phyloP scores from a whole-genome alignment of 2,113 vertebrate genomes.

The Gymnogyps californianus region DNA sequence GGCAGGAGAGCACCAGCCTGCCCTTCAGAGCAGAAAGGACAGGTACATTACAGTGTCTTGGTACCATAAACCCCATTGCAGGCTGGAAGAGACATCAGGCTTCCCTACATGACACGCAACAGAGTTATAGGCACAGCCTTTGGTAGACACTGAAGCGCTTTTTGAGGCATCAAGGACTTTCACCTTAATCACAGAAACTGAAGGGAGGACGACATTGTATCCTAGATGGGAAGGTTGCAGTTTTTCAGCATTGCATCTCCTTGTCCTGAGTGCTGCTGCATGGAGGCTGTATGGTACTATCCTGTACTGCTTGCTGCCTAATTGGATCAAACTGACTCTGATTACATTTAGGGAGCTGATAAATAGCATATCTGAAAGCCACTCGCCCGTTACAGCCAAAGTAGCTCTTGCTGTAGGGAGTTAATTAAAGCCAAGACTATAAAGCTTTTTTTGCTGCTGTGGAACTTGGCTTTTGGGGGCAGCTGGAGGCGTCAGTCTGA shows the following conservation, averaged over 20 bases:
- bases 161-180: background rate
- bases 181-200: background rate
- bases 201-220: background rate
- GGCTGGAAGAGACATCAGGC: background rate
- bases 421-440: slow-evolving; percentile 32
- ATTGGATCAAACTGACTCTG: slow-evolving; percentile 8
- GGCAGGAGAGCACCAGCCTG: background rate
- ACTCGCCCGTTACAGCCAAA: background rate
- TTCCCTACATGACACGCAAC: background rate
- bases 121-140: background rate
- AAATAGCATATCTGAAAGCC: slow-evolving; percentile 31
- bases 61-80: background rate
- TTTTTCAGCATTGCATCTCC: background rate
- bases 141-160: background rate
- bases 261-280: background rate
- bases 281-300: background rate
- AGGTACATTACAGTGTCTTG: background rate
- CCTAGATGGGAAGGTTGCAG: background rate
- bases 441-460: background rate
- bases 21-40: background rate
- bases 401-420: background rate
- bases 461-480: background rate
- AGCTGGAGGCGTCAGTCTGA: background rate
- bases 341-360: slow-evolving; percentile 37
- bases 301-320: background rate